These are phyloP conservation scores for Leptinotarsa defecta DNA, from an alignment of 1,140 invertebrate species.

Conservation along the genomic window DNA sequence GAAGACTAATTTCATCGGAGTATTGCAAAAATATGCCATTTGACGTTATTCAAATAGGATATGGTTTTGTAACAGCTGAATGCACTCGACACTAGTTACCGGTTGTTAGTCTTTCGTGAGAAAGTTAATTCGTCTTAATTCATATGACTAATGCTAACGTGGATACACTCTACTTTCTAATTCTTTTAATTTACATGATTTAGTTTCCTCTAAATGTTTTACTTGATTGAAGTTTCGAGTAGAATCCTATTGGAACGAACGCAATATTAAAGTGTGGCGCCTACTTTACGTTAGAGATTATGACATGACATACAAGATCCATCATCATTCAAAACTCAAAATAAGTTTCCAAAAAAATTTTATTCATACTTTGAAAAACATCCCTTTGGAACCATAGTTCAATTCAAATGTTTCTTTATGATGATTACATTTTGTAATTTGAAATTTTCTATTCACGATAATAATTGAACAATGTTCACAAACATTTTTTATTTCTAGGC, in stretches of 20 bases:
- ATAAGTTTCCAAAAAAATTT: no score
- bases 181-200: background rate
- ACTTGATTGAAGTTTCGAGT: background rate
- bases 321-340: no score
- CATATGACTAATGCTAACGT: background rate
- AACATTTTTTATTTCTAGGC: no score
- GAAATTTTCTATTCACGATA: no score
- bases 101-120: constrained; percentile 5
- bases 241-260: background rate
- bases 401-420: no score
- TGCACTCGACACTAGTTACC: background rate
- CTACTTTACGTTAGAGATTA: background rate
- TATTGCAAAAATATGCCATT: background rate
- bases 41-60: constrained; percentile 5
- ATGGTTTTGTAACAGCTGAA: constrained; percentile 1
- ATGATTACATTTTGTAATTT: no score
- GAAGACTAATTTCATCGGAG: no score
- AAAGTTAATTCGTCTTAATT: background rate
- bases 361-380: no score
- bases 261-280: background rate
- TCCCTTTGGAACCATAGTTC: no score
- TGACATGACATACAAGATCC: no score
- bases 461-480: no score
- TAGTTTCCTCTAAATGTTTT: background rate
- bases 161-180: constrained; percentile 6